These are phyloP conservation scores for Beroe ovata DNA, from an alignment of 37 sponge, comb jelly and placozoan species.

Conservation along the genomic window DNA sequence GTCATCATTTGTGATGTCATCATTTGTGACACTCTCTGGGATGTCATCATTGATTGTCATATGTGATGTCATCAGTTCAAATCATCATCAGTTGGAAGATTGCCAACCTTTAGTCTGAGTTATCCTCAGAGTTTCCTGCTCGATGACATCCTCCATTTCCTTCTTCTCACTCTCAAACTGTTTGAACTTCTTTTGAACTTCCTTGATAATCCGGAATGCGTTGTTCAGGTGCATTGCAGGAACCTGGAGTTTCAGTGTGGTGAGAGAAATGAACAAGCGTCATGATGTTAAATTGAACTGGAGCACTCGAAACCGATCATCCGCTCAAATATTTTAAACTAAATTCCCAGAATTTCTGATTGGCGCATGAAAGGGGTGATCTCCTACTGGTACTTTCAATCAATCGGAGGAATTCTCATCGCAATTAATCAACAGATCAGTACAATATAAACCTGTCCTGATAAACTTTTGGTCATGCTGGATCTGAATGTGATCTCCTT, in stretches of 20 bases:
- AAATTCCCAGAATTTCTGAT: no score
- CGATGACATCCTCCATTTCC: constrained; percentile 80
- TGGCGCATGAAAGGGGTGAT: no score
- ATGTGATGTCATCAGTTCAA: no score
- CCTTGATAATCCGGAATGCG: constrained; percentile 88
- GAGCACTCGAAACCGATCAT: no score
- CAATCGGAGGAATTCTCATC: no score
- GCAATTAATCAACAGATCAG: no score
- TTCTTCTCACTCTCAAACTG: constrained; percentile 91
- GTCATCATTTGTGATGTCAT: no score
- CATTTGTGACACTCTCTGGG: constrained; percentile 87
- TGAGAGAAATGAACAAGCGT: no score
- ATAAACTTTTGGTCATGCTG: not conserved
- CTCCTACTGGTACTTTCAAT: no score
- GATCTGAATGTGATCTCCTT: constrained; percentile 78
- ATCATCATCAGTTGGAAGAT: no score
- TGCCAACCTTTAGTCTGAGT: constrained; percentile 60
- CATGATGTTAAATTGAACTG: no score
- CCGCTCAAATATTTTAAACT: no score
- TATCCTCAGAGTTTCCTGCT: constrained; percentile 49
- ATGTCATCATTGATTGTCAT: not conserved
- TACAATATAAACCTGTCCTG: constrained; percentile 57
- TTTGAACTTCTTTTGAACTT: constrained; percentile 91
- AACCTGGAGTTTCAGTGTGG: not conserved
- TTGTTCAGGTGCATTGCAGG: constrained; percentile 66